Percentiles rank a stretch among this genome's conserved stretches.
phyloP scores from a whole-genome alignment of 2,888 invertebrate genomes.

The Melinaea marsaeus region DNA sequence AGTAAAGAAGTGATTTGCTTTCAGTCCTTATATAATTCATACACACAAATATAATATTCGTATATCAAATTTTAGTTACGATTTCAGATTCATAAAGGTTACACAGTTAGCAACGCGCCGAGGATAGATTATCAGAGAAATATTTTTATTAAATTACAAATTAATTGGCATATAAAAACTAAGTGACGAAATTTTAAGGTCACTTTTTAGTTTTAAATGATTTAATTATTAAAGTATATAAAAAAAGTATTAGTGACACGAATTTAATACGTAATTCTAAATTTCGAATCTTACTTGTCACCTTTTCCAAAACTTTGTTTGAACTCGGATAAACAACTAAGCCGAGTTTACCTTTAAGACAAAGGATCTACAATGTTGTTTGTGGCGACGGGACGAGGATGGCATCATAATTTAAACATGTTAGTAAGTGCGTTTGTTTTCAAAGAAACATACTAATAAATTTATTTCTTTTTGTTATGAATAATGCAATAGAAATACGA shows the following conservation, averaged over 20 bases:
- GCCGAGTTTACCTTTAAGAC: conserved; percentile 19
- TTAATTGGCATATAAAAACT: too few relatives aligned
- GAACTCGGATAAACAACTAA: conserved; percentile 25
- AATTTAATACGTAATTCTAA: not conserved
- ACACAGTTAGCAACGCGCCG: too few relatives aligned
- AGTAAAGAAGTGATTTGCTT: too few relatives aligned
- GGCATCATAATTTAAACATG: conserved; percentile 8
- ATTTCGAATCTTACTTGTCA: conserved; percentile 21
- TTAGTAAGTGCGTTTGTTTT: conserved; percentile 7
- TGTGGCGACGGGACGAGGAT: conserved; percentile 1
- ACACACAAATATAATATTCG: too few relatives aligned
- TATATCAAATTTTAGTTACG: too few relatives aligned
- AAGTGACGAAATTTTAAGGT: too few relatives aligned
- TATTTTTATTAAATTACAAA: too few relatives aligned
- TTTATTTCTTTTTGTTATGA: not conserved
- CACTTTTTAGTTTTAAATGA: too few relatives aligned
- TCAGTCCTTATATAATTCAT: too few relatives aligned
- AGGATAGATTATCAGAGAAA: too few relatives aligned
- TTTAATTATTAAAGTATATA: too few relatives aligned
- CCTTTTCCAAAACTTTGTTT: conserved; percentile 19
- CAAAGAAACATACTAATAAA: conserved; percentile 1
- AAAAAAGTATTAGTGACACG: not conserved
- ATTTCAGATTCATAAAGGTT: too few relatives aligned
- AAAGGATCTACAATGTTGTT: conserved; percentile 13
- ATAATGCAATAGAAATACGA: conserved; percentile 1